A percentile compares a stretch with the other conserved stretches of the same genome.
Conservation (phyloP, 2,888 invertebrate genomes). For the Ornithoptera alexandrae region DNA sequence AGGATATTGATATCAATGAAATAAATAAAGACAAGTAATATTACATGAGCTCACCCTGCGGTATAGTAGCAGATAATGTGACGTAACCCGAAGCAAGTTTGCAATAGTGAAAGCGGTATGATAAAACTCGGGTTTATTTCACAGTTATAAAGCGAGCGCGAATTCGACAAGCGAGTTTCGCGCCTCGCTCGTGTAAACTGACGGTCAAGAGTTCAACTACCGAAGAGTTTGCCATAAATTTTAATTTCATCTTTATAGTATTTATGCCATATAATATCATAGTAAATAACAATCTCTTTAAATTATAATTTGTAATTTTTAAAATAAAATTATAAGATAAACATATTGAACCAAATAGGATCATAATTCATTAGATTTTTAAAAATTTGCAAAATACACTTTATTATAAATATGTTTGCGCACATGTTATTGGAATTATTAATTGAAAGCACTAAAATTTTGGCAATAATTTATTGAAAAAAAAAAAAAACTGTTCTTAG, state of each 20-base stretch:
- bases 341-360: background rate
- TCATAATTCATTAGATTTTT: too few relatives aligned
- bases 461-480: too few relatives aligned
- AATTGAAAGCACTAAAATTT: too few relatives aligned
- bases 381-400: too few relatives aligned
- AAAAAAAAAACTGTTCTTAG: too few relatives aligned
- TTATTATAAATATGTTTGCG: too few relatives aligned
- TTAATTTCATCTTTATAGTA: too few relatives aligned
- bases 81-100: conserved; percentile 10
- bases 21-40: background rate
- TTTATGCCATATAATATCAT: too few relatives aligned
- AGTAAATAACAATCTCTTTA: background rate
- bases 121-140: conserved; percentile 14
- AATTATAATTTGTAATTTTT: background rate
- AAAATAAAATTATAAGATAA: background rate
- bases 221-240: conserved; percentile 7
- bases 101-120: conserved; percentile 18
- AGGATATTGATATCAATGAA: background rate
- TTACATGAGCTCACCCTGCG: conserved; percentile 5
- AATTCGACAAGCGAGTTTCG: conserved; percentile 12
- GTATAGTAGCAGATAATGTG: conserved; percentile 4
- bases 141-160: background rate
- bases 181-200: conserved; percentile 14
- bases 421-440: too few relatives aligned
- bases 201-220: conserved; percentile 12